A percentile compares a stretch with the other conserved stretches of the same genome.
phyloP scores from a whole-genome alignment of 2,113 vertebrate genomes.

The Isurus oxyrinchus region DNA sequence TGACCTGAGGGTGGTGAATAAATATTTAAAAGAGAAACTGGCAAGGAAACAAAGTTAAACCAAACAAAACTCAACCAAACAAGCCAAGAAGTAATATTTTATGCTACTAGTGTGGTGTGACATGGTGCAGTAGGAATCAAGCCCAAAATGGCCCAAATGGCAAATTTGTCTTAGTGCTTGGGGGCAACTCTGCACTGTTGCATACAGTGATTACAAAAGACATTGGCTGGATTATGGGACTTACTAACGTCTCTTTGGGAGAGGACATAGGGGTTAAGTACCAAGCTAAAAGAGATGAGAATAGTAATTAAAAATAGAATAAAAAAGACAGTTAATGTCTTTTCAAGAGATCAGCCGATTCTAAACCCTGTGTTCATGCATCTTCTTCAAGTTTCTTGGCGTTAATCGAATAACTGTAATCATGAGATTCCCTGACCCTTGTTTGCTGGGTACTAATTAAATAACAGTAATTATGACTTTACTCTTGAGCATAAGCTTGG shows the following conservation, averaged over 20 bases:
- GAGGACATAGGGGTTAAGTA: background rate
- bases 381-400: slow-evolving; percentile 20
- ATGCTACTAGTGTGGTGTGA: background rate
- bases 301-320: slow-evolving; percentile 18
- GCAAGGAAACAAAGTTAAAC: background rate
- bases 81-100: background rate
- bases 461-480: slow-evolving; percentile 28
- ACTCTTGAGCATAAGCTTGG: background rate
- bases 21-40: background rate
- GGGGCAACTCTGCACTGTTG: background rate
- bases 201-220: background rate
- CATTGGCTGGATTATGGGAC: background rate
- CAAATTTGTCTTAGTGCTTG: background rate
- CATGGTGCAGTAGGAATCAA: background rate
- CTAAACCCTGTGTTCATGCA: slow-evolving; percentile 2
- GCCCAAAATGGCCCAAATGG: background rate
- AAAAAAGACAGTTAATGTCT: background rate
- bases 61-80: background rate
- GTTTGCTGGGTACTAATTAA: slow-evolving; percentile 33
- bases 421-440: slow-evolving; percentile 1
- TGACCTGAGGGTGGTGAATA: background rate
- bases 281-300: background rate
- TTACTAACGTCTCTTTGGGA: background rate
- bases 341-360: background rate
- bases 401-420: slow-evolving; percentile 31